Evolutionary conservation across 2,888 invertebrate species (phyloP).

Genomic region (Lasioglossum malachurum): DNA sequence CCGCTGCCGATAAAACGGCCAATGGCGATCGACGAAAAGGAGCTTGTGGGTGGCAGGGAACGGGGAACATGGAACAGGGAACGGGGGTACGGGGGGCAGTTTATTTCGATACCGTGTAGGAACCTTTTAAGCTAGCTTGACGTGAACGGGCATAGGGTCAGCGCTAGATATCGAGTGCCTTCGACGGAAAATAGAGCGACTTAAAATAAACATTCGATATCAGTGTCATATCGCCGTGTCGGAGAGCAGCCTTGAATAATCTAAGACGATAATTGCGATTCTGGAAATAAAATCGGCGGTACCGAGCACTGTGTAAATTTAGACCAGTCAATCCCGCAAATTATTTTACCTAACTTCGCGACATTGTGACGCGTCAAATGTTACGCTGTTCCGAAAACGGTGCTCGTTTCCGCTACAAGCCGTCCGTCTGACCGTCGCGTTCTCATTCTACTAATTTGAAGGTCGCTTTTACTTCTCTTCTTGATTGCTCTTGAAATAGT

Average conservation of each 20-base stretch:
- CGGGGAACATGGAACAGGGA: neutral
- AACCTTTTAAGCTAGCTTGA: conserved; percentile 28
- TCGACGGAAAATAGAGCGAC: conserved; percentile 47
- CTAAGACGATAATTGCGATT: conserved; percentile 33
- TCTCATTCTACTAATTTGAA: neutral
- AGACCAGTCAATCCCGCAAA: neutral
- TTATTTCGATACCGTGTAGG: conserved; percentile 28
- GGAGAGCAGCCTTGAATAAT: conserved; percentile 30
- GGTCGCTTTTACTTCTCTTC: neutral
- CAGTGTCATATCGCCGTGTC: conserved; percentile 16
- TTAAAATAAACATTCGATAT: conserved; percentile 59
- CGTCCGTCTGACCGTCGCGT: neutral
- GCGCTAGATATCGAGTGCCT: conserved; percentile 34
- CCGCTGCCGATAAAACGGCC: neutral
- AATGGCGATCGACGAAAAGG: neutral
- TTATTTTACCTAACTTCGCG: neutral
- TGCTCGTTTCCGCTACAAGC: neutral
- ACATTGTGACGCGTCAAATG: neutral
- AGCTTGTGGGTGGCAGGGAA: neutral
- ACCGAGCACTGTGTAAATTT: neutral
- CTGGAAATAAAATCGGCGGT: conserved; percentile 7
- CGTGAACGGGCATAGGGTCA: conserved; percentile 21
- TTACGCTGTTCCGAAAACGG: neutral
- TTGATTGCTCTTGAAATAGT: neutral
- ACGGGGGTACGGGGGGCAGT: neutral